Percentiles rank a stretch among this genome's conserved stretches.
These are phyloP conservation scores for Drosophila tripunctata DNA, from an alignment of 2,888 invertebrate species.

Conservation along the genomic window DNA sequence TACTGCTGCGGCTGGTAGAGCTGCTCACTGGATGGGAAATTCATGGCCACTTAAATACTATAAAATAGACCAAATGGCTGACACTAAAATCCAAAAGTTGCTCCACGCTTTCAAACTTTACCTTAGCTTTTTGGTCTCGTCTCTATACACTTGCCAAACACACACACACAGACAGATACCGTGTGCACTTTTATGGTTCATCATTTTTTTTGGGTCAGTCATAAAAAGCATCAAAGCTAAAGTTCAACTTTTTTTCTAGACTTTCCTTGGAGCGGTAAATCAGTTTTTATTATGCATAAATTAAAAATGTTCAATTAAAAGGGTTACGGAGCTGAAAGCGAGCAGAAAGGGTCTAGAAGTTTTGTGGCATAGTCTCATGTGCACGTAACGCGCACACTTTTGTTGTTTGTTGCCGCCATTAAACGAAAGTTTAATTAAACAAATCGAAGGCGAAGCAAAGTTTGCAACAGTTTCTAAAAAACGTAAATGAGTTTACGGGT, in stretches of 20 bases:
- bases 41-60: slow-evolving; percentile 78
- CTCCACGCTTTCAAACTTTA: slow-evolving; percentile 55
- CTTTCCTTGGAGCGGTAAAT: slow-evolving; percentile 51
- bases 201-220: slow-evolving; percentile 64
- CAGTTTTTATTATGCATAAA: slow-evolving; percentile 77
- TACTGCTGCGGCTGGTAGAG: slow-evolving; percentile 9
- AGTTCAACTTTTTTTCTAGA: slow-evolving; percentile 54
- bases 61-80: slow-evolving; percentile 72
- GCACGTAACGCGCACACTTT: background rate
- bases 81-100: slow-evolving; percentile 74
- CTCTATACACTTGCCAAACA: slow-evolving; percentile 3
- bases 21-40: slow-evolving; percentile 59
- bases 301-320: slow-evolving; percentile 76
- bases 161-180: slow-evolving; percentile 24
- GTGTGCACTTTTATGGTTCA: slow-evolving; percentile 59
- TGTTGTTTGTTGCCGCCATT: slow-evolving; percentile 17
- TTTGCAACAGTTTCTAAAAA: background rate
- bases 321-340: slow-evolving; percentile 19
- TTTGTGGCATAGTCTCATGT: slow-evolving; percentile 7
- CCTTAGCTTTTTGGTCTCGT: slow-evolving; percentile 28
- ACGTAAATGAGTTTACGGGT: background rate
- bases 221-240: slow-evolving; percentile 70
- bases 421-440: slow-evolving; percentile 40
- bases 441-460: slow-evolving; percentile 2
- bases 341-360: background rate